phyloP scores from a whole-genome alignment of 2,888 invertebrate genomes.

The Pinctada fucata region DNA sequence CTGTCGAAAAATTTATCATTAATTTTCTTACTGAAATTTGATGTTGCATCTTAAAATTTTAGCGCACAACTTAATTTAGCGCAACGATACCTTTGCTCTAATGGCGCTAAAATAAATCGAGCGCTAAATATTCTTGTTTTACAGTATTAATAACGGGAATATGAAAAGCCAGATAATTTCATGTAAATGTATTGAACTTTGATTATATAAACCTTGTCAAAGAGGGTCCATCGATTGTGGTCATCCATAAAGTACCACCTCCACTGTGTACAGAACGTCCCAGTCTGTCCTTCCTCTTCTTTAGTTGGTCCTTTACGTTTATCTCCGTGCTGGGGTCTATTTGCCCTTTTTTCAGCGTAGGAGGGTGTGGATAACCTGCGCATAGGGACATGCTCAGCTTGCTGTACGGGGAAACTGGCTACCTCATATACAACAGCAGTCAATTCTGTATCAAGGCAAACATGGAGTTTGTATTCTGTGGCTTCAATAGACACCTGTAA shows the following conservation, averaged over 20 bases:
- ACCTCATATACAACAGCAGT: not conserved
- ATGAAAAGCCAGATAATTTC: too few species aligned
- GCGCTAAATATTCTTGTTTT: too few species aligned
- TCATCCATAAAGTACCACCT: conserved; percentile 54
- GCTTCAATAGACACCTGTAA: not conserved
- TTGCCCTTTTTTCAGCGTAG: not conserved
- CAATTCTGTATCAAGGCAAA: not conserved
- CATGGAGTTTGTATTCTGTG: not conserved
- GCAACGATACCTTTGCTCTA: too few species aligned
- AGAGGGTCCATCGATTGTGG: conserved; percentile 37
- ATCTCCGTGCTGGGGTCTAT: not conserved
- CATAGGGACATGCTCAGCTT: not conserved
- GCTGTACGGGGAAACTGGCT: not conserved
- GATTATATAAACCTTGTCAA: conserved; percentile 41
- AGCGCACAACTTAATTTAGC: too few species aligned
- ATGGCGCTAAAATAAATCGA: too few species aligned
- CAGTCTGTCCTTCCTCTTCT: not conserved
- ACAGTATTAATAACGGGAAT: too few species aligned
- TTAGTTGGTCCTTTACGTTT: not conserved
- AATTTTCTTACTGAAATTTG: too few species aligned
- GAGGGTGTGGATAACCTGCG: not conserved
- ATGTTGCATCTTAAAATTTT: too few species aligned
- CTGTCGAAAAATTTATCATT: too few species aligned
- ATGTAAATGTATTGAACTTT: too few species aligned
- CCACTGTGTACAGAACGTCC: conserved; percentile 48